Evolutionary conservation across 2,113 vertebrate genomes (phyloP).

Genomic region (Procavia capensis): DNA sequence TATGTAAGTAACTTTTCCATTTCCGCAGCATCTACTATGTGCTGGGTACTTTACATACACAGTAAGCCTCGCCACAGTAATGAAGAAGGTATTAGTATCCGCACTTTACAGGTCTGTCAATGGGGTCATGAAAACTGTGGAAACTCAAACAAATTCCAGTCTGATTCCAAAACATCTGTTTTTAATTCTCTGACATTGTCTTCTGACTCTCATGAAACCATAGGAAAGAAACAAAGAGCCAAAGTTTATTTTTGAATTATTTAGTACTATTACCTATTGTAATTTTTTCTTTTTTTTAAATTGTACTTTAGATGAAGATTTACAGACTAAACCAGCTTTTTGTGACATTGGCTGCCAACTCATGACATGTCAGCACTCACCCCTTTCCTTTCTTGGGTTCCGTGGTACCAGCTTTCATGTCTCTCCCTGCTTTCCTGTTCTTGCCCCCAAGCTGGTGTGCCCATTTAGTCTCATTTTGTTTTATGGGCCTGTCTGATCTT

Average conservation of each 20-base stretch:
- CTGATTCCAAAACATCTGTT: background rate
- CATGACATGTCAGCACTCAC: no score
- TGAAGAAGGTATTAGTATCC: background rate
- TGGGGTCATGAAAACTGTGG: background rate
- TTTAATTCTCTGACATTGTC: background rate
- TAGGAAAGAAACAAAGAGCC: background rate
- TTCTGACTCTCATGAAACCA: background rate
- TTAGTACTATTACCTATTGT: background rate
- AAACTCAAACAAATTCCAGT: background rate
- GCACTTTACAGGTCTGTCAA: background rate
- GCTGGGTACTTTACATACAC: background rate
- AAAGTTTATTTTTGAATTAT: slow-evolving; percentile 19
- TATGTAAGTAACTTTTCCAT: background rate
- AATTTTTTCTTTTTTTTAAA: no score
- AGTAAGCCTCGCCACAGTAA: background rate
- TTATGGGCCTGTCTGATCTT: no score
- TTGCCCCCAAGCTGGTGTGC: no score
- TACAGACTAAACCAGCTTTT: no score
- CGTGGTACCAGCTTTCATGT: no score
- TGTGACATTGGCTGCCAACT: no score
- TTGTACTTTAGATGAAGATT: no score
- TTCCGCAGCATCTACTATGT: background rate
- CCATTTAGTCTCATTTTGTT: no score
- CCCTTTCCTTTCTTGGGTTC: no score
- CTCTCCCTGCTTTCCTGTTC: no score